phyloP scores from a whole-genome alignment of 2,113 vertebrate genomes.

The Pontoporia blainvillei region DNA sequence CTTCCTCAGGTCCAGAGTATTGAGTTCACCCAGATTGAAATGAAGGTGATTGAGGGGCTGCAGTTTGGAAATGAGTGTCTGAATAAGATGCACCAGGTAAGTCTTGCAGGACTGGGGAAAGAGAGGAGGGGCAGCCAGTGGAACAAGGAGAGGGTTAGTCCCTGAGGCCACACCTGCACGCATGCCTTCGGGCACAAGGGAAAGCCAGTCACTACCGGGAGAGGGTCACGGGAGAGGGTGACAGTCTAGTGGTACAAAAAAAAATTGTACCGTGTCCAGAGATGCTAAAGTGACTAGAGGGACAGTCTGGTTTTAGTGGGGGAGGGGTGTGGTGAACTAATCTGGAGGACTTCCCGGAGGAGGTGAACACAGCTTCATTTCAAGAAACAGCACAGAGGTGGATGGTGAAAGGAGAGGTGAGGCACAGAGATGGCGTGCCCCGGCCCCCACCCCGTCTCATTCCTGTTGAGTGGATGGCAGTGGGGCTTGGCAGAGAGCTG shows the following conservation, averaged over 20 bases:
- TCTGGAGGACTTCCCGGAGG: background rate
- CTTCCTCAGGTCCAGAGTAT: constrained; percentile 92
- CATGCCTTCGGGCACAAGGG: fast-evolving
- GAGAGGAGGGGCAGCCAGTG: background rate
- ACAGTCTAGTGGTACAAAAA: background rate
- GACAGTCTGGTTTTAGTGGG: fast-evolving
- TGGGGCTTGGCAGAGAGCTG: background rate
- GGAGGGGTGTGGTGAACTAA: fast-evolving
- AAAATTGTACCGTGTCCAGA: background rate
- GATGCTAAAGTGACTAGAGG: fast-evolving
- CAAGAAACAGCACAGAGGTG: background rate
- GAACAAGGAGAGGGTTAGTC: fast-evolving
- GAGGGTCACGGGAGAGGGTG: background rate
- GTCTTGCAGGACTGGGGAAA: fast-evolving
- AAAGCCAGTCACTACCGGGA: background rate
- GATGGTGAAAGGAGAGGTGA: background rate
- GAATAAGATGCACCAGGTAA: constrained; percentile 98
- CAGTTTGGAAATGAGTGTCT: constrained; percentile 95
- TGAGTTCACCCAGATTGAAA: constrained; percentile 96
- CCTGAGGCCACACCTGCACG: background rate
- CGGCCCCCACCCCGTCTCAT: fast-evolving
- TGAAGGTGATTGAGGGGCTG: constrained; percentile 94
- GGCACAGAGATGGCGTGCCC: background rate
- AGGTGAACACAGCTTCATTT: fast-evolving
- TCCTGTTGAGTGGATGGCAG: background rate